phyloP scores from a whole-genome alignment of 2,888 invertebrate genomes.

The Apantesis nais region DNA sequence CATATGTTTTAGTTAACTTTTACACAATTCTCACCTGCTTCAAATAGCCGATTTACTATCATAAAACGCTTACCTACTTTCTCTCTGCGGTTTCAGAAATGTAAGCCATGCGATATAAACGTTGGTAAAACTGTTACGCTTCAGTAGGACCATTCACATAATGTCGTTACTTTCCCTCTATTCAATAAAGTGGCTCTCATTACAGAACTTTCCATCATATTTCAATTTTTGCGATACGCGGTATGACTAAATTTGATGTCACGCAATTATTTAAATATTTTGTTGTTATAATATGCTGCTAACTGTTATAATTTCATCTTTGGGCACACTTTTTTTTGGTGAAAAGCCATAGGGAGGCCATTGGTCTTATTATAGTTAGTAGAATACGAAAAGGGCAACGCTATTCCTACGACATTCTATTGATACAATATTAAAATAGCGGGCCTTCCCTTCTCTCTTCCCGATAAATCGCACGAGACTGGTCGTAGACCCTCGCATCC shows the following conservation, averaged over 20 bases:
- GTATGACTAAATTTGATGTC: slow-evolving; percentile 39
- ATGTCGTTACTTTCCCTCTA: slow-evolving; percentile 58
- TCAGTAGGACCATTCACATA: slow-evolving; percentile 58
- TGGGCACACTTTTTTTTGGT: too few relatives aligned
- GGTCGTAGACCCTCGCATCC: too few relatives aligned
- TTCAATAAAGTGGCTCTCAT: slow-evolving; percentile 46
- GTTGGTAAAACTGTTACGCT: slow-evolving; percentile 66
- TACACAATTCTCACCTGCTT: slow-evolving; percentile 47
- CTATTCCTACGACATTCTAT: too few relatives aligned
- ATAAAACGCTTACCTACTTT: slow-evolving; percentile 53
- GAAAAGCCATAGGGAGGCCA: too few relatives aligned
- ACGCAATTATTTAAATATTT: slow-evolving; percentile 40
- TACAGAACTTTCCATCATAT: slow-evolving; percentile 46
- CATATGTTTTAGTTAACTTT: slow-evolving; percentile 40
- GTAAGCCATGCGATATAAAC: slow-evolving; percentile 65
- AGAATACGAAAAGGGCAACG: too few relatives aligned
- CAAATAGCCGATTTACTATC: slow-evolving; percentile 46
- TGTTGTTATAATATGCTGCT: slow-evolving; percentile 17
- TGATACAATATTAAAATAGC: too few relatives aligned
- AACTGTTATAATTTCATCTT: slow-evolving; percentile 23
- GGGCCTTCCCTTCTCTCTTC: too few relatives aligned
- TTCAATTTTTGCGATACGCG: slow-evolving; percentile 21
- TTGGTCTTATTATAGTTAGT: too few relatives aligned
- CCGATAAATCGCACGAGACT: too few relatives aligned
- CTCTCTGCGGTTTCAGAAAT: slow-evolving; percentile 69